A percentile compares a stretch with the other conserved stretches of the same genome.
These are phyloP conservation scores for Peromyscus melanophrys DNA, from an alignment of 2,797 vertebrate genomes.

Conservation along the genomic window DNA sequence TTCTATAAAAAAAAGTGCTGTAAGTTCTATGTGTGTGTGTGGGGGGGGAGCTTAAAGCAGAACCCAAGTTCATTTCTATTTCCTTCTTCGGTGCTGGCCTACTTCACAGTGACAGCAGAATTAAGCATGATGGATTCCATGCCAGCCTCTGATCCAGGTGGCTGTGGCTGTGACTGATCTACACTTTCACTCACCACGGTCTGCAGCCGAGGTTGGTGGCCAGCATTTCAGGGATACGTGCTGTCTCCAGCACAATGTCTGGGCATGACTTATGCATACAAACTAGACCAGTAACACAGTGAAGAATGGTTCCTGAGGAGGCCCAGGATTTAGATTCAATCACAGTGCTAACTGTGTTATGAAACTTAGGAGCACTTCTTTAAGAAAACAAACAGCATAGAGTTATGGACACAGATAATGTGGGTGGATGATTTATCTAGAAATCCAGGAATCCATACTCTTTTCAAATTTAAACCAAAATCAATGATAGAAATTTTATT, in stretches of 20 bases:
- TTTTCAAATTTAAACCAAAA: background rate
- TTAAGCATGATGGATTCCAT: background rate
- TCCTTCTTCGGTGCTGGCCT: background rate
- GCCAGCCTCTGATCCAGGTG: background rate
- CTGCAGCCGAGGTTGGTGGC: background rate
- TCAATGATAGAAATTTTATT: background rate
- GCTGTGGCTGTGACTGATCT: background rate
- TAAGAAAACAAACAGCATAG: background rate
- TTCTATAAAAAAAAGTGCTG: background rate
- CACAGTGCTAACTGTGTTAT: background rate
- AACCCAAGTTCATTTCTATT: background rate
- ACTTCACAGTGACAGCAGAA: background rate
- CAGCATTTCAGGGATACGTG: background rate
- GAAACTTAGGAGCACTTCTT: background rate
- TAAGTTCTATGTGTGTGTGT: background rate
- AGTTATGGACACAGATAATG: background rate
- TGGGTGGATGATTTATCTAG: background rate
- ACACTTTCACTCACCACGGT: background rate
- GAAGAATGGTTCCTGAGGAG: background rate
- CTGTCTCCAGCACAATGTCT: background rate
- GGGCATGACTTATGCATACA: background rate
- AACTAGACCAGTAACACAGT: background rate
- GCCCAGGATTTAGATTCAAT: background rate
- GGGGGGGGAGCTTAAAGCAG: background rate
- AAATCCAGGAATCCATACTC: background rate